phyloP scores from a whole-genome alignment of 2,797 vertebrate species.

The Remorina albescens region DNA sequence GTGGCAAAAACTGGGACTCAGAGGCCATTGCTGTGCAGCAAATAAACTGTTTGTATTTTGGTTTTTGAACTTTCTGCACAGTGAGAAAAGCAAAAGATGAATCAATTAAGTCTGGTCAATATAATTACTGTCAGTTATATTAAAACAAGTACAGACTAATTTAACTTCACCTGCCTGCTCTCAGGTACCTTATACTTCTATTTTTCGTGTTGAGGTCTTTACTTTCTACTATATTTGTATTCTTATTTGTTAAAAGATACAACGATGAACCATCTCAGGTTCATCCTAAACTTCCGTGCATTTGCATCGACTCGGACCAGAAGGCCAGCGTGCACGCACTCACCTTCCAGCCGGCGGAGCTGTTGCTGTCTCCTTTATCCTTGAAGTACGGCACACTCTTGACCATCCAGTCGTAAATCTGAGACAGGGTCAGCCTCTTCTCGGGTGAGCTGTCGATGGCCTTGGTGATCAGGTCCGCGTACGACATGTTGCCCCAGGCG shows the following conservation, averaged over 20 bases:
- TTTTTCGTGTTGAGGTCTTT: not conserved
- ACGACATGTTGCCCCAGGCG: constrained; percentile 98
- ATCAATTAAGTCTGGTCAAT: not conserved
- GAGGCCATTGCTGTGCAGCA: not conserved
- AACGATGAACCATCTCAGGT: not conserved
- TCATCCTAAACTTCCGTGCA: not conserved
- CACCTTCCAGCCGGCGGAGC: constrained; percentile 98
- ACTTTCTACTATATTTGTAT: not conserved
- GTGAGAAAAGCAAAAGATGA: not conserved
- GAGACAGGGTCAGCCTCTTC: constrained; percentile 95
- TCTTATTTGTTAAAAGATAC: not conserved
- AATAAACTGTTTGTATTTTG: not conserved
- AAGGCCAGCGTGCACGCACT: constrained; percentile 43
- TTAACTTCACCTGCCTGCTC: too few species aligned
- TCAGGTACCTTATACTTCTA: not conserved
- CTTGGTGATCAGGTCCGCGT: constrained; percentile 97
- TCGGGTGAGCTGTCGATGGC: constrained; percentile 97
- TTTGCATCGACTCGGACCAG: not conserved
- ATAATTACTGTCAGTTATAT: too few species aligned
- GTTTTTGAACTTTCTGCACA: constrained; percentile 3
- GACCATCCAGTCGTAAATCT: constrained; percentile 99
- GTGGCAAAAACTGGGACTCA: not conserved
- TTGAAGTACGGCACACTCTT: constrained; percentile 98
- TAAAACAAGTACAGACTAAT: too few species aligned
- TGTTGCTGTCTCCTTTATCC: constrained; percentile 98